phyloP scores from a whole-genome alignment of 2,888 invertebrate species.

The Xanthia togata region DNA sequence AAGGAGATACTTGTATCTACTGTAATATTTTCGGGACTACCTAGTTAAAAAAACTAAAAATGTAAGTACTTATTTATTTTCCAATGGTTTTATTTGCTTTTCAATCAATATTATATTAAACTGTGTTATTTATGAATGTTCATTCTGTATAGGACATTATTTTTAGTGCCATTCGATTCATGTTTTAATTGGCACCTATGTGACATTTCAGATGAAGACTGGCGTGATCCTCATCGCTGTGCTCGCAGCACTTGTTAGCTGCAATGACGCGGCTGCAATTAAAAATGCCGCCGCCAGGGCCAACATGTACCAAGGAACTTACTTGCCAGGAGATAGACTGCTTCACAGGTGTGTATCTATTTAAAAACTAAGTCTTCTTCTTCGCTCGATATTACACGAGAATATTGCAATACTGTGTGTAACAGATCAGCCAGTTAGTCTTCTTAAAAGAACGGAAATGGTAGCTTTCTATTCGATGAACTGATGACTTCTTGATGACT shows the following conservation, averaged over 20 bases:
- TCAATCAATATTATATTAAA: too few species aligned
- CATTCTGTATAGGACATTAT: background rate
- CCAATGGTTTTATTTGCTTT: too few species aligned
- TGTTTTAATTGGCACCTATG: background rate
- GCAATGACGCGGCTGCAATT: constrained; percentile 32
- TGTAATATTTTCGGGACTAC: background rate
- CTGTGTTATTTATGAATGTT: background rate
- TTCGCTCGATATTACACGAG: background rate
- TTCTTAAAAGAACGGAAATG: too few species aligned
- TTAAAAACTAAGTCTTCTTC: background rate
- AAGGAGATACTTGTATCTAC: background rate
- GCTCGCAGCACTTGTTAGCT: constrained; percentile 29
- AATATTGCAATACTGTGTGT: background rate
- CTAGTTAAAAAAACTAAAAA: background rate
- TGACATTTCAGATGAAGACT: constrained; percentile 40
- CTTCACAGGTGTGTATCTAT: constrained; percentile 48
- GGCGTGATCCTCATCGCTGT: constrained; percentile 32
- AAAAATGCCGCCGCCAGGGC: constrained; percentile 24
- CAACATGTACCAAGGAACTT: constrained; percentile 24
- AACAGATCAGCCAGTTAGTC: background rate
- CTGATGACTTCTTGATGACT: background rate
- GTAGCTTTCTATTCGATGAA: too few species aligned
- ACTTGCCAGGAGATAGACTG: constrained; percentile 29
- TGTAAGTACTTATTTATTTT: background rate
- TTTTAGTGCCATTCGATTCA: fast-evolving